Conservation (phyloP, 1,140 invertebrate species). For the Aphelenchoides avenae region DNA sequence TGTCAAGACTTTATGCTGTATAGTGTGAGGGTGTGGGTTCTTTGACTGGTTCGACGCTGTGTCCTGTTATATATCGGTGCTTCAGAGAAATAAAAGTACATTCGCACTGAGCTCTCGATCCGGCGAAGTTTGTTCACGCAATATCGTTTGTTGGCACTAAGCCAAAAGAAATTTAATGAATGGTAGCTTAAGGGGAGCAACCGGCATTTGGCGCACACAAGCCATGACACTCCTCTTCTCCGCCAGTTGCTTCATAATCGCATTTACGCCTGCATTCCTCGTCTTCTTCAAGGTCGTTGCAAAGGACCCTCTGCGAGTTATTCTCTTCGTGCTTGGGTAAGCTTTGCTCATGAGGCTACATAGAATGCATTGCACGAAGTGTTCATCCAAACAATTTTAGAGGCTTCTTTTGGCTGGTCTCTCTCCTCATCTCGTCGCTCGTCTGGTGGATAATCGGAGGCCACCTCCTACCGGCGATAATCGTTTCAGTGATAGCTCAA, state of each 20-base stretch:
- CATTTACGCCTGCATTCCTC: constrained; percentile 30
- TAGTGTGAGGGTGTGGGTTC: too few species aligned
- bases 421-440: constrained; percentile 30
- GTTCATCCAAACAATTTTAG: constrained; percentile 20
- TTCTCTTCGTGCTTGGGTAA: constrained; percentile 41
- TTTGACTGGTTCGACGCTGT: too few species aligned
- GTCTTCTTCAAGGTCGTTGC: constrained; percentile 34
- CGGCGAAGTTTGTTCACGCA: too few species aligned
- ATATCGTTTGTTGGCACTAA: too few species aligned
- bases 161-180: too few species aligned
- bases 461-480: constrained; percentile 15
- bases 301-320: constrained; percentile 39
- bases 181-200: too few species aligned
- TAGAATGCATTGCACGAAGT: not conserved
- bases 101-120: too few species aligned
- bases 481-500: constrained; percentile 31
- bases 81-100: too few species aligned
- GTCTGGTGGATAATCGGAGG: constrained; percentile 15
- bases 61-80: too few species aligned
- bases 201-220: not conserved
- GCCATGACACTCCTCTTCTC: constrained; percentile 39
- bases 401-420: constrained; percentile 39
- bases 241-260: constrained; percentile 34
- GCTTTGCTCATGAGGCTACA: constrained; percentile 3
- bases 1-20: too few species aligned